Evolutionary conservation across 2,888 invertebrate genomes (phyloP).

Genomic region (Alentia gelatinosa): DNA sequence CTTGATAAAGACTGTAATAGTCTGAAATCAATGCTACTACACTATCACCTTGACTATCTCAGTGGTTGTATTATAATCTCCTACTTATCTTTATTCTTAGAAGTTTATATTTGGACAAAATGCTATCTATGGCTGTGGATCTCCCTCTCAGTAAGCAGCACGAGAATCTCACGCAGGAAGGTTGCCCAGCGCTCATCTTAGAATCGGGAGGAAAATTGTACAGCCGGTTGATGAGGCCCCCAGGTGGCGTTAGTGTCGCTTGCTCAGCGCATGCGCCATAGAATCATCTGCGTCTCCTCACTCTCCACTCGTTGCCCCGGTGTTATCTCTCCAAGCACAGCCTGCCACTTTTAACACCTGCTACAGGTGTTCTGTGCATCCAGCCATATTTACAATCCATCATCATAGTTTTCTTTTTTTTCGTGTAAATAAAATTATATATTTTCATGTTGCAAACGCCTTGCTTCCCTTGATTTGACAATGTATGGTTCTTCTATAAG

Average conservation of each 20-base stretch:
- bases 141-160: too few relatives aligned
- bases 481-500: too few relatives aligned
- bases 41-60: too few relatives aligned
- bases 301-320: neutral
- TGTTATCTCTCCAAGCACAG: neutral
- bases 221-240: constrained; percentile 29
- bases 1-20: too few relatives aligned
- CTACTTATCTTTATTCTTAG: too few relatives aligned
- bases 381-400: neutral
- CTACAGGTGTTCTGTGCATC: neutral
- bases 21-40: too few relatives aligned
- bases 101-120: too few relatives aligned
- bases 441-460: neutral
- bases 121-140: too few relatives aligned
- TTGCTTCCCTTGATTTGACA: too few relatives aligned
- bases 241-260: neutral
- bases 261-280: neutral
- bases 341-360: neutral
- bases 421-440: too few relatives aligned
- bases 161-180: neutral
- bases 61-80: too few relatives aligned
- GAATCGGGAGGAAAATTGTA: neutral
- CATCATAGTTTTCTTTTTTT: neutral
- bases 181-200: neutral
- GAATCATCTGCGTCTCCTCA: too few relatives aligned